These are phyloP conservation scores for Kryptolebias ocellatus DNA, from an alignment of 2,797 vertebrate species.

Conservation along the genomic window DNA sequence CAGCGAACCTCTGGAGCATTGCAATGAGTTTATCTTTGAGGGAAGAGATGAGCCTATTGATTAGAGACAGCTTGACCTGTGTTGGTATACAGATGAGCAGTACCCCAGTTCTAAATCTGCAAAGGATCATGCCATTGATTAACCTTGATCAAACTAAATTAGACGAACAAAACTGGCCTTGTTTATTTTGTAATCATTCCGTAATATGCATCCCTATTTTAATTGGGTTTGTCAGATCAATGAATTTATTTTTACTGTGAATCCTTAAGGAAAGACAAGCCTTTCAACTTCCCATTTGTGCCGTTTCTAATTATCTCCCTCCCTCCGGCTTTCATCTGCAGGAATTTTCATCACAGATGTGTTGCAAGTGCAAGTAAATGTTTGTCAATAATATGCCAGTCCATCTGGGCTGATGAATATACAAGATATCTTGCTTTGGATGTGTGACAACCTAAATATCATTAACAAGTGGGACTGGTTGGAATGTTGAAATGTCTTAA, in stretches of 20 bases:
- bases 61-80: conserved; percentile 63
- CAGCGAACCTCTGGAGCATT: conserved; percentile 63
- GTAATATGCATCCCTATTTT: conserved; percentile 56
- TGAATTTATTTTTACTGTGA: conserved; percentile 45
- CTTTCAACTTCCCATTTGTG: conserved; percentile 54
- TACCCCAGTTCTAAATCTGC: conserved; percentile 37
- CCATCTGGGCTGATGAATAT: conserved; percentile 55
- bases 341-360: conserved; percentile 62
- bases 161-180: conserved; percentile 32
- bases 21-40: conserved; percentile 70
- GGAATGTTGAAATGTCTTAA: conserved; percentile 18
- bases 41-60: conserved; percentile 66
- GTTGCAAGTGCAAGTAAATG: conserved; percentile 65
- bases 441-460: conserved; percentile 58
- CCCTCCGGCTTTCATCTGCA: conserved; percentile 62
- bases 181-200: conserved; percentile 51
- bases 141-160: conserved; percentile 63
- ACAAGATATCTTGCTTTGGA: conserved; percentile 52
- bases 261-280: conserved; percentile 44
- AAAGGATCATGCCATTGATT: conserved; percentile 40
- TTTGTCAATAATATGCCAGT: conserved; percentile 62
- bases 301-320: conserved; percentile 52
- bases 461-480: conserved; percentile 32
- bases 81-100: conserved; percentile 46
- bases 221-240: conserved; percentile 65